Base-by-base conservation (phyloP, 2,888 invertebrate genomes). In the Calameuta filiformis region DNA sequence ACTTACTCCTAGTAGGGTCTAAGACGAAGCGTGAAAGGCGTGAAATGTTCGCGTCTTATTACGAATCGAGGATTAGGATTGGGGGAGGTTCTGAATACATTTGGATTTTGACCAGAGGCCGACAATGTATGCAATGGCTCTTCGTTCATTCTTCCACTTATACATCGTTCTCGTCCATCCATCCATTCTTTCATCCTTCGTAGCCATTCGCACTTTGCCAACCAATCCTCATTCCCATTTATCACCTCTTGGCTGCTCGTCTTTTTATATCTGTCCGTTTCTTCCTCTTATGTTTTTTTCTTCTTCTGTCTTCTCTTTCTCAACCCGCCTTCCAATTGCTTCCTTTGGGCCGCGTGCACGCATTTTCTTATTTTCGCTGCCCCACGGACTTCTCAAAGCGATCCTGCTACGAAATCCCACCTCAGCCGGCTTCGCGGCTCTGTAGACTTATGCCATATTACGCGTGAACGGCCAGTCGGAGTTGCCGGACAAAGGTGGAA, bases 211-310 rank as follows among this genome's bases (percentile, higher is more conserved):
- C 88, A 89, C 89, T 89, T 87, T 88, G 86, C 89, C 87, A 86
- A 87, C 88, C 89, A 90, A 90, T 90, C 87, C 88, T 90, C 89
- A 87, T 89, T 89, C 89, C 85, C 89, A 90, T 90, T 90, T 90
- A 90, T 90, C 90, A 90, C 89, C 86, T 87, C 87, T 86, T 81
- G 75, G 81, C 76, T 80, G 80, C 82, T 82, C 79, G 81, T 85
- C 82, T 83, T 83, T 84, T 83, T 83, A 84, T 83, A 83, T 84
- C 84, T 83, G 81, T 82, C 83, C 82, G 83, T 81, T 73, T 68
- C 81, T 82, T 77, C 80, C 79, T 79, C 79, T 79, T 79, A 74
- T 80, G 76, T 83, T 80, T 79, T 79, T 69, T 31, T 33, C 12
- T 33, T 69, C 71, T 30, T 71, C 71, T 9, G 33, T 23, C 71